phyloP scores from a whole-genome alignment of 2,113 vertebrate genomes.

The Canis aureus region DNA sequence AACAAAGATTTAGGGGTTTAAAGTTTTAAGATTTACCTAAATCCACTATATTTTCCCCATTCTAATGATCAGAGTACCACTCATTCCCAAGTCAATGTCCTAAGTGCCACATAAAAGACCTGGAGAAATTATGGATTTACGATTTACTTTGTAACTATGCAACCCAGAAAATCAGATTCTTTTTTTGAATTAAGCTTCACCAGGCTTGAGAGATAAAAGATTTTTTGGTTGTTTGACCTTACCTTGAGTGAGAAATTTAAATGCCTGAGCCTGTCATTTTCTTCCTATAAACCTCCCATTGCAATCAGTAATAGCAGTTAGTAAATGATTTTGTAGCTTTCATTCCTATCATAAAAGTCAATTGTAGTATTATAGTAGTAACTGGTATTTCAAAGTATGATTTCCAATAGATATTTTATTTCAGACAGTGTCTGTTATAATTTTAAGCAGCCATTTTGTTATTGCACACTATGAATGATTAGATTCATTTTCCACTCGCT shows the following conservation, averaged over 20 bases:
- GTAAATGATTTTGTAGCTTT: not conserved
- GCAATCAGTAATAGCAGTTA: not conserved
- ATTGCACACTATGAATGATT: not conserved
- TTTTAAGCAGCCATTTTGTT: not conserved
- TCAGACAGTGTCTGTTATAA: not conserved
- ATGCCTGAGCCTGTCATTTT: not conserved
- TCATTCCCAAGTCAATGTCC: not conserved
- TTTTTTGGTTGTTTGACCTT: conserved; percentile 12
- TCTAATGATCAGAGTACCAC: not conserved
- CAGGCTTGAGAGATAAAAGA: not conserved
- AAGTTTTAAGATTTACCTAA: not conserved
- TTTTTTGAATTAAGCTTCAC: not conserved
- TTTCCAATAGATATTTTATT: conserved; percentile 30
- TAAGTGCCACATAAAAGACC: not conserved
- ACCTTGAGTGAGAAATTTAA: not conserved
- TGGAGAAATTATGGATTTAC: not conserved
- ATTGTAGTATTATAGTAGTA: not conserved
- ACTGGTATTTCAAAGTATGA: not conserved
- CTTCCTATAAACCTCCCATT: not conserved
- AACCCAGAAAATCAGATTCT: not conserved
- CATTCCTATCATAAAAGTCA: not conserved
- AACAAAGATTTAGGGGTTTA: not conserved
- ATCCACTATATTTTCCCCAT: not conserved
- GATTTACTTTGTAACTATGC: not conserved
- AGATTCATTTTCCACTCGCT: not conserved